These are phyloP conservation scores for Cerastis leucographa DNA, from an alignment of 2,888 invertebrate genomes.

Conservation along the genomic window DNA sequence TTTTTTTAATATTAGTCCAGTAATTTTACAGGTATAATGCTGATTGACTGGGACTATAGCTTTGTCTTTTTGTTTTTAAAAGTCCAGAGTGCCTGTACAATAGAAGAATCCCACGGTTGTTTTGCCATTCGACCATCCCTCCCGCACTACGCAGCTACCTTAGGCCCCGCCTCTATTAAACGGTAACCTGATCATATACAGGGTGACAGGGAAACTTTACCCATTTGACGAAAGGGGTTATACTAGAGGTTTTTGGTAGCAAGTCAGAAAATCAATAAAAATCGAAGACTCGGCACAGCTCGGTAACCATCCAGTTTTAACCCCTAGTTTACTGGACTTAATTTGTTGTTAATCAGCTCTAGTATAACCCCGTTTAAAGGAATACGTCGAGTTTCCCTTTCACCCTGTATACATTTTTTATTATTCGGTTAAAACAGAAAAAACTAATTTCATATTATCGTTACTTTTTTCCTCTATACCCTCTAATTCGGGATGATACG, in stretches of 20 bases:
- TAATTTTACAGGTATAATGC: not conserved
- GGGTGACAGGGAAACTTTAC: too few relatives aligned
- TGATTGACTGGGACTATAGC: not conserved
- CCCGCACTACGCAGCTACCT: not conserved
- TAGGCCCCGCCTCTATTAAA: not conserved
- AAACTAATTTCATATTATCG: slow-evolving; percentile 75
- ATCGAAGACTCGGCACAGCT: too few relatives aligned
- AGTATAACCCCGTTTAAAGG: too few relatives aligned
- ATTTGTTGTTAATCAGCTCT: too few relatives aligned
- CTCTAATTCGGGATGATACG: slow-evolving; percentile 82
- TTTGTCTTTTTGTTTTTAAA: not conserved
- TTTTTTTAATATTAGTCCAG: not conserved
- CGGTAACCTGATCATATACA: not conserved
- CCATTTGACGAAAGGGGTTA: too few relatives aligned
- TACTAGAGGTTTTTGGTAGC: too few relatives aligned
- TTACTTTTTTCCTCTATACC: slow-evolving; percentile 78
- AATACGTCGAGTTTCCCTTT: too few relatives aligned
- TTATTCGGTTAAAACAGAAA: slow-evolving; percentile 69
- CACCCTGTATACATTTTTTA: not conserved
- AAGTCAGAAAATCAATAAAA: too few relatives aligned
- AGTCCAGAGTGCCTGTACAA: not conserved
- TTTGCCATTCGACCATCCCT: not conserved
- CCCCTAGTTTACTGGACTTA: too few relatives aligned
- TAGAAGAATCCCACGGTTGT: not conserved
- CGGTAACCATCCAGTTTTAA: too few relatives aligned